These are phyloP conservation scores for Echinometra lucunter DNA, from an alignment of 53 echinoderm and acorn worm species.

Conservation along the genomic window DNA sequence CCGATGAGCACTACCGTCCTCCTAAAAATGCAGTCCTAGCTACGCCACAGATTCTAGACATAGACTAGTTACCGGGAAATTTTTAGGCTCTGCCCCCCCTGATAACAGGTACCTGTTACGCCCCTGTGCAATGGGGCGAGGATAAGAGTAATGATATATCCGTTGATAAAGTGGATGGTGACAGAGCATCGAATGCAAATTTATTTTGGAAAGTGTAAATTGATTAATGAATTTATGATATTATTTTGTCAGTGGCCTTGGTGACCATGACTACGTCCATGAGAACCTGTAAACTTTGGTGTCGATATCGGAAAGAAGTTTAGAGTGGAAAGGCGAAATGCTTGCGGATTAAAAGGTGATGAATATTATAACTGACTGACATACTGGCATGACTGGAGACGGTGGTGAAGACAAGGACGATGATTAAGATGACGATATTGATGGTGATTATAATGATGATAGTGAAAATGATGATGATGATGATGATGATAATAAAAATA, in stretches of 20 bases:
- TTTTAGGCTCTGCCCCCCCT: too few relatives aligned
- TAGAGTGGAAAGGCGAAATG: neutral
- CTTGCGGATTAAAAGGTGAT: neutral
- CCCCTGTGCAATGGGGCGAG: neutral
- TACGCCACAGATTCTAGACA: too few relatives aligned
- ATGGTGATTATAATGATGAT: neutral
- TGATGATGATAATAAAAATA: neutral
- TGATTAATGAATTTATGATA: neutral
- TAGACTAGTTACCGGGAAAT: too few relatives aligned
- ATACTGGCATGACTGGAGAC: neutral
- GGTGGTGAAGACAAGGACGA: neutral
- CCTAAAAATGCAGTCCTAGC: too few relatives aligned
- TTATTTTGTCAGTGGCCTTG: neutral
- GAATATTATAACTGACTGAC: neutral
- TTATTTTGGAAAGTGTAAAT: neutral
- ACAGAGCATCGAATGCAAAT: neutral
- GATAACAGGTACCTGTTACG: too few relatives aligned
- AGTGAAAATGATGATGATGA: neutral
- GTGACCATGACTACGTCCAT: slow-evolving; percentile 17
- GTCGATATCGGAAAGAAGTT: neutral
- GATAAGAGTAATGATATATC: neutral
- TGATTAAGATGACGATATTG: neutral
- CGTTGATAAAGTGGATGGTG: neutral
- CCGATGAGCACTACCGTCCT: too few relatives aligned
- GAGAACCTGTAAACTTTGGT: neutral